Base-by-base conservation (phyloP, 1,140 invertebrate species). In the Sitodiplosis mosellana region DNA sequence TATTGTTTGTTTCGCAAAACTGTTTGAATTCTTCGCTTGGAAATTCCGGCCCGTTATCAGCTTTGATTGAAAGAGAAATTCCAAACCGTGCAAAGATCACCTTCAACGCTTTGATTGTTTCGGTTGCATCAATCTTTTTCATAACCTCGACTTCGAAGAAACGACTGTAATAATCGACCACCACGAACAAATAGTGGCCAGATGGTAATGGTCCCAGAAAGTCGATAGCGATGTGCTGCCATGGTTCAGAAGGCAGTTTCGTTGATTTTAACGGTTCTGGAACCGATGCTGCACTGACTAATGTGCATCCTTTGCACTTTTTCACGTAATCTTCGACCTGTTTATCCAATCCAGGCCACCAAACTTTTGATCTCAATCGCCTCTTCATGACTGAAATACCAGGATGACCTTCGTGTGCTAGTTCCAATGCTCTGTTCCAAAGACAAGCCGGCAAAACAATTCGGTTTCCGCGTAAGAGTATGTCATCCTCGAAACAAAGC, bases 321-420 rank as follows among this genome's bases (percentile, higher is more conserved):
- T 52, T 56, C 5, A 56, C 50, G 27, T 47, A 49, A 12, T 54
- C 48, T 54, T 67, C 58, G 5, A 55, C 55, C 33, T 57, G 46
- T 14, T 27, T 51, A 43, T 66, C 57, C 11, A 64, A 61, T 20
- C 46, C 44, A 27, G 55, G 53, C 53, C 57, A 69, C 63, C 66
- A 66, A 10, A 66, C 58, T 51, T 65, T 66, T 45, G 53, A 48
- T 41, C 60, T 36, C 38, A 63, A 43, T 14, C 55, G 48, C 33
- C 51, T 40, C 46, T 64, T 66, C 49, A 59, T 65, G 44, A 49
- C 44, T 17, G 51, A 49, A 2, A 58, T 56, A 6, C 61, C 59
- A 14, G 53, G 50, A 46, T 64, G 61, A 17, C 54, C 56, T 51
- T 61, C 59, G 51, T 61, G 63, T 7, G 56, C 57, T 17, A 55